Evolutionary conservation across 2,113 vertebrate genomes (phyloP), one percentile per base, ranked within the genome.

Genomic region (Coracopsis vasa): DNA sequence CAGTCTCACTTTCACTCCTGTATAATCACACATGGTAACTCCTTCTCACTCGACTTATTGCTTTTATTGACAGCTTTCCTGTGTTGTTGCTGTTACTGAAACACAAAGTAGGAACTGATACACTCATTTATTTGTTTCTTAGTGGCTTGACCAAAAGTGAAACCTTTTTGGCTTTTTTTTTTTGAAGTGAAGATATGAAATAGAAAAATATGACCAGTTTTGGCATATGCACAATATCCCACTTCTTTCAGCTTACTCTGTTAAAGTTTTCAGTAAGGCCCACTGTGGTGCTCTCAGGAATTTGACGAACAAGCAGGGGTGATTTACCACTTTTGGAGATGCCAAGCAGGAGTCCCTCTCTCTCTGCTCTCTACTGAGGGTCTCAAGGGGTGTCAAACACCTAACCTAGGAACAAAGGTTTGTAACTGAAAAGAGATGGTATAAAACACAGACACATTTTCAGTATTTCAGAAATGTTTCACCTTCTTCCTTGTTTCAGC

Each of bases 341-440:
- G 37, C 33, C 62, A 90, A 33, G 33, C 65, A 79, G 48, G 24
- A 61, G 10, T 41, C 8, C 2, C 7, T 58, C 25, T 74, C 37
- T 31, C 41, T 51, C 61, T 4, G 1, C 12, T 67, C 29, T 9
- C 31, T 64, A 3, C 6, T 41, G 24, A 88, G n/a, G 27, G 37
- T 37, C 20, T 51, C 6, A 0, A 54, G 39, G 35, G 6, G 2
- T 29, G 44, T 7, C 41, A 90, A 64, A 60, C 0, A 1, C 7
- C 62, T 44, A 47, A 20, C 10, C 15, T 35, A 39, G 11, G 11
- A 70, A 53, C 11, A 42, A 56, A 85, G 33, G 16, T 37, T 61
- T 41, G 24, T n/a, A 45, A 61, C 41, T 1, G 2, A 37, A 62
- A 77, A 35, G 54, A 74, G 31, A 14, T 45, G 5, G 16, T 28